Conservation (phyloP, 2,888 invertebrate species). For the Eledone cirrhosa region DNA sequence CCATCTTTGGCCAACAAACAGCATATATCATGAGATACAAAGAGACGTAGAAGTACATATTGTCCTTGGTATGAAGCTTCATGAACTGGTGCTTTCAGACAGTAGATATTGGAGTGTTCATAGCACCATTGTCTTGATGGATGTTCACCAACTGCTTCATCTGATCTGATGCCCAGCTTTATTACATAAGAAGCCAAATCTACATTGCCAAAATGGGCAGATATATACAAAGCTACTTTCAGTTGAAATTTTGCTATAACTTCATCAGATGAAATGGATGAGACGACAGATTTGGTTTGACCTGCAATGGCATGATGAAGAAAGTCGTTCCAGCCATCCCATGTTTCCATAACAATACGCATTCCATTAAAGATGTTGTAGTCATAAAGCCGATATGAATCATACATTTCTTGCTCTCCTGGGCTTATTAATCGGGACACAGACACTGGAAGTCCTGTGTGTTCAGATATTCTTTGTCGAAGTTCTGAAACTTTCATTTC, state of each 20-base stretch:
- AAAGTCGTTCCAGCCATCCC: constrained; percentile 66
- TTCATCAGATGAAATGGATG: constrained; percentile 56
- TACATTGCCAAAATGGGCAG: constrained; percentile 63
- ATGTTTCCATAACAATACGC: constrained; percentile 59
- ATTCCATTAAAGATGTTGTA: constrained; percentile 58
- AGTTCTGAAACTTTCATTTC: constrained; percentile 55
- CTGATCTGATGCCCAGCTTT: constrained; percentile 56
- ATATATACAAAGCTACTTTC: constrained; percentile 63
- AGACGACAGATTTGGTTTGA: constrained; percentile 58
- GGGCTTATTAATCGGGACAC: constrained; percentile 60
- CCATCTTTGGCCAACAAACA: constrained; percentile 62
- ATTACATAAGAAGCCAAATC: constrained; percentile 60
- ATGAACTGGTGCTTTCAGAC: constrained; percentile 59
- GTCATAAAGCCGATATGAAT: constrained; percentile 57
- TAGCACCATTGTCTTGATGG: constrained; percentile 62
- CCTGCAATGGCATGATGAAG: constrained; percentile 61
- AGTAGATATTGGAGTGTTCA: constrained; percentile 56
- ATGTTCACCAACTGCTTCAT: constrained; percentile 63
- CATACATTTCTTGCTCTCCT: constrained; percentile 59
- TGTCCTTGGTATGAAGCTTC: constrained; percentile 62
- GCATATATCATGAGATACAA: constrained; percentile 61
- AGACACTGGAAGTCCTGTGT: constrained; percentile 64
- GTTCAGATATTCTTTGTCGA: constrained; percentile 57
- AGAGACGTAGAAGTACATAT: constrained; percentile 58
- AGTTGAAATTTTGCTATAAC: constrained; percentile 59